phyloP scores from a whole-genome alignment of 1,140 invertebrate species.

The Caenorhabditis remanei region DNA sequence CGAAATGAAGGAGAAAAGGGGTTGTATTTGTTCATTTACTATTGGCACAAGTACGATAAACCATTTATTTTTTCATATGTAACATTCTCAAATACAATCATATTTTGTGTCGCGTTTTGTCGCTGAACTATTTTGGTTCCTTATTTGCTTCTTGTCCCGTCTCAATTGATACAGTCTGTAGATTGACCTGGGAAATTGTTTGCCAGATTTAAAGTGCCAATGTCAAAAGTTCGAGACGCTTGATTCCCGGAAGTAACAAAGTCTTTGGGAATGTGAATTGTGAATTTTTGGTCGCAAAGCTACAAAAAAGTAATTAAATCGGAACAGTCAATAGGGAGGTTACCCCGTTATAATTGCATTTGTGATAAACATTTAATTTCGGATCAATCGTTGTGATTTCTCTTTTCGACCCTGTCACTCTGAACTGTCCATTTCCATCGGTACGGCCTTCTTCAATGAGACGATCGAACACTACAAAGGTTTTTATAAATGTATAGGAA shows the following conservation, averaged over 20 bases:
- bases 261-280: conserved; percentile 72
- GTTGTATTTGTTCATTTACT: conserved; percentile 42
- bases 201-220: conserved; percentile 71
- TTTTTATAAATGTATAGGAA: neutral
- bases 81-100: conserved; percentile 23
- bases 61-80: conserved; percentile 44
- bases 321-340: neutral
- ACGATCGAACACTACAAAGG: conserved; percentile 38
- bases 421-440: conserved; percentile 47
- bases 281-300: conserved; percentile 67
- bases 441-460: conserved; percentile 13
- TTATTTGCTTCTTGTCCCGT: conserved; percentile 3
- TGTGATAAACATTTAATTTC: conserved; percentile 55
- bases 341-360: conserved; percentile 59
- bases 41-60: conserved; percentile 48
- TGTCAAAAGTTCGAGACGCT: conserved; percentile 69
- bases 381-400: conserved; percentile 54
- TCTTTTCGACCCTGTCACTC: conserved; percentile 40
- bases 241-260: conserved; percentile 69
- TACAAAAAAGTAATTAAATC: conserved; percentile 7
- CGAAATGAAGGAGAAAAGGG: neutral
- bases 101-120: conserved; percentile 1
- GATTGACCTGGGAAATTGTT: conserved; percentile 73
- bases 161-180: conserved; percentile 72
- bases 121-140: conserved; percentile 36